A percentile compares a stretch with the other conserved stretches of the same genome.
These are phyloP conservation scores for Takifugu ocellatus DNA, from an alignment of 2,797 vertebrate genomes.

Conservation along the genomic window DNA sequence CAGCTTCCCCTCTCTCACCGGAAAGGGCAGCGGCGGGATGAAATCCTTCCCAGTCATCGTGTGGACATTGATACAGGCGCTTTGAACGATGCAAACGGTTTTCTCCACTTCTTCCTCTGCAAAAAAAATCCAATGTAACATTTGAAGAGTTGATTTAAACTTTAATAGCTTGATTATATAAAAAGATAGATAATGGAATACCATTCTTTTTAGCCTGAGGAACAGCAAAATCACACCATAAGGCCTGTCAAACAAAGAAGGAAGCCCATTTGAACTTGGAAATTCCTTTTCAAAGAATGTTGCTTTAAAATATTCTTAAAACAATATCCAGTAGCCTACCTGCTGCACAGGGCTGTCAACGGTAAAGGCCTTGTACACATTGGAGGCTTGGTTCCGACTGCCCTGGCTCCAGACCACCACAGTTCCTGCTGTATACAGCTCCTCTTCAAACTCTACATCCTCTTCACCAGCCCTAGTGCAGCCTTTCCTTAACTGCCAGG, in stretches of 20 bases:
- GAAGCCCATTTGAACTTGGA: not conserved
- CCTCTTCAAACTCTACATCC: slow-evolving; percentile 90
- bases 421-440: slow-evolving; percentile 90
- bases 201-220: slow-evolving; percentile 77
- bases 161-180: not conserved
- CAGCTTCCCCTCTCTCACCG: slow-evolving; percentile 69
- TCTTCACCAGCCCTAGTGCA: slow-evolving; percentile 76
- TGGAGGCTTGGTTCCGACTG: slow-evolving; percentile 81
- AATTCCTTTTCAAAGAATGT: not conserved
- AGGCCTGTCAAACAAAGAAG: slow-evolving; percentile 76
- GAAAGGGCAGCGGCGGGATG: slow-evolving; percentile 92
- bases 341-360: slow-evolving; percentile 93
- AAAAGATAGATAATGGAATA: slow-evolving; percentile 25
- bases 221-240: slow-evolving; percentile 94
- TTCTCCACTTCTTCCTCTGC: slow-evolving; percentile 81
- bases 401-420: slow-evolving; percentile 96
- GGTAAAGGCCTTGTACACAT: slow-evolving; percentile 94
- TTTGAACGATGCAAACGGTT: slow-evolving; percentile 93
- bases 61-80: slow-evolving; percentile 91
- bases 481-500: slow-evolving; percentile 90
- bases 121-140: slow-evolving; percentile 21
- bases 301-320: too few species aligned
- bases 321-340: slow-evolving; percentile 59
- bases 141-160: not conserved
- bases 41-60: slow-evolving; percentile 94